Conservation (phyloP, 2,113 vertebrate species). For the Toxotes jaculatrix region DNA sequence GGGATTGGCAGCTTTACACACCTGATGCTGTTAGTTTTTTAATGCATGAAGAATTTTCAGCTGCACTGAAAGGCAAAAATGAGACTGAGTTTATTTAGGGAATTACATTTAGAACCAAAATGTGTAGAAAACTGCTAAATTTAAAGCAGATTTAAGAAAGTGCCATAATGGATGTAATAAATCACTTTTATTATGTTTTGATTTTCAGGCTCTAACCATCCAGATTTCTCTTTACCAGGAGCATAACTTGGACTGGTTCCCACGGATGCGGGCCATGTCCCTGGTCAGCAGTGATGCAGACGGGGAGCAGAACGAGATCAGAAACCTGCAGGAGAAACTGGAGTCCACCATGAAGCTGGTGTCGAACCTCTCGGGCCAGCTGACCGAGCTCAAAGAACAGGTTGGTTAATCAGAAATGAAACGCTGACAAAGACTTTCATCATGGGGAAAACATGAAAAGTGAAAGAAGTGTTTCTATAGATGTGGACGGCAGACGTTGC, state of each 20-base stretch:
- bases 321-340: constrained; percentile 96
- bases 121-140: constrained; percentile 2
- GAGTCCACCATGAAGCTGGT: constrained; percentile 98
- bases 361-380: constrained; percentile 94
- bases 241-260: constrained; percentile 98
- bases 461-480: background rate
- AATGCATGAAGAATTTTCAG: background rate
- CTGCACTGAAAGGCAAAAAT: background rate
- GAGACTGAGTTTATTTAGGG: background rate
- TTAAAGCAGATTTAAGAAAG: background rate
- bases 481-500: background rate
- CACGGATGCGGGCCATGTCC: constrained; percentile 98
- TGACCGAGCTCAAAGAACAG: constrained; percentile 97
- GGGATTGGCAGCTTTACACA: background rate
- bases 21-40: background rate
- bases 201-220: background rate
- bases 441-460: background rate
- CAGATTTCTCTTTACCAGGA: constrained; percentile 83
- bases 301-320: constrained; percentile 97
- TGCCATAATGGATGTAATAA: background rate
- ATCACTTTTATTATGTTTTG: background rate
- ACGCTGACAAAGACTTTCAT: background rate
- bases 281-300: constrained; percentile 97
- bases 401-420: constrained; percentile 71
- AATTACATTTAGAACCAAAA: background rate